Base-by-base conservation (phyloP, 53 echinoderm and acorn worm species). In the Pentamera pediparva region DNA sequence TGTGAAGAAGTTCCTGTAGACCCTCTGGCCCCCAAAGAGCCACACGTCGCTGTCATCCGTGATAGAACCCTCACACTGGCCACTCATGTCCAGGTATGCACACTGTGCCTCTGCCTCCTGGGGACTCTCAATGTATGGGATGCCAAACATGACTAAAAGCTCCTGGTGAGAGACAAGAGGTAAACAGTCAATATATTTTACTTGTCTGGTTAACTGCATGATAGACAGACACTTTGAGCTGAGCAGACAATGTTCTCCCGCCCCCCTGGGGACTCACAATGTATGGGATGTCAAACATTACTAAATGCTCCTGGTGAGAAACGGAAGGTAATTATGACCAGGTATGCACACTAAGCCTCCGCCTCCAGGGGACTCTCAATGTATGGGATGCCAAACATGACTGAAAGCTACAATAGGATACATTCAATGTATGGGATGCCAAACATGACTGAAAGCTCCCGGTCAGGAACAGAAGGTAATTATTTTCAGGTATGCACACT, bases 81-180 rank as follows among this genome's bases (percentile, higher is more conserved):
- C 73, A 10, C 79, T 80, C 62, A 73, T 25, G 64, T 96, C 96
- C 22, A 96, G 61, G 67, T 47, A 88, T 3, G 96, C 96, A 62
- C 96, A 96, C 81, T 96, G 96, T 4, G 96, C 96, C 51, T 96
- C 96, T 11, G 96, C 96, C 40, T 96, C 96, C 69, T 91, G 82
- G 5, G 91, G 96, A 48, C 96, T 91, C 24, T 56, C 85, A 0
- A 96, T 82, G 83, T 86, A 96, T 29, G 96, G 96, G 3, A 96
- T 65, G 6, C 96, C 96, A 83, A 96, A 96, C 60, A 92, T 72
- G 33, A 70, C 49, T 8, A 96, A 76, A 15, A 96, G 59, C 75
- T 96, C 96, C 96, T 96, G 62, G n/a, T n/a, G n/a, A n/a, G n/a
- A n/a, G 11, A 62, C 43, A 75, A 31, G 5, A 8, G 25, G n/a